A percentile compares a stretch with the other conserved stretches of the same genome.
These are phyloP conservation scores for Pseudobourletiella spinata DNA, from an alignment of 1,140 invertebrate species.

Conservation along the genomic window DNA sequence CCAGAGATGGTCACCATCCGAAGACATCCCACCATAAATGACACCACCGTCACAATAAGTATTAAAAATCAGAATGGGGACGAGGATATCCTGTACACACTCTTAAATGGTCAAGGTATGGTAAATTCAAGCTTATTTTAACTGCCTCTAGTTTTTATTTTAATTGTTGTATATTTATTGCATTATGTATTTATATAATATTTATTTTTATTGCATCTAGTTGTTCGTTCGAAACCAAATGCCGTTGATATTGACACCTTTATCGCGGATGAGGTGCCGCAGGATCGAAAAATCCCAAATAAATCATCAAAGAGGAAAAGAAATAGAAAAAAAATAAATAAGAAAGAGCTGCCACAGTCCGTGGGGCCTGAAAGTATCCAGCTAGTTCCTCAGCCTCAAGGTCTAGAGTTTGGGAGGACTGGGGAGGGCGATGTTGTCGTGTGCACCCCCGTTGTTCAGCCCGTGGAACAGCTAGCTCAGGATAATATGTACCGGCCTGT, in stretches of 20 bases:
- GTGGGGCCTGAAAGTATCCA: background rate
- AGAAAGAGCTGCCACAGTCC: background rate
- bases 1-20: constrained; percentile 31
- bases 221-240: constrained; percentile 3
- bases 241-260: background rate
- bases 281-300: background rate
- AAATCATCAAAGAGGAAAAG: background rate
- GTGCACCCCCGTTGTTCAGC: background rate
- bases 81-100: constrained; percentile 27
- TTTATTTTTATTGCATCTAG: background rate
- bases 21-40: constrained; percentile 23
- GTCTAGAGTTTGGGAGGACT: too few relatives aligned
- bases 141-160: background rate
- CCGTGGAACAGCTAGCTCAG: background rate
- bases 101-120: constrained; percentile 33
- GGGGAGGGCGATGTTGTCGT: background rate
- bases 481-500: background rate
- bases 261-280: background rate
- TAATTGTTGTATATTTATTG: background rate
- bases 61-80: constrained; percentile 27
- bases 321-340: background rate
- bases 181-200: background rate
- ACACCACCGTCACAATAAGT: constrained; percentile 33
- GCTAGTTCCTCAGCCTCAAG: background rate
- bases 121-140: too few relatives aligned